phyloP scores from a whole-genome alignment of 2,888 invertebrate species.

The Synergus umbraculus region DNA sequence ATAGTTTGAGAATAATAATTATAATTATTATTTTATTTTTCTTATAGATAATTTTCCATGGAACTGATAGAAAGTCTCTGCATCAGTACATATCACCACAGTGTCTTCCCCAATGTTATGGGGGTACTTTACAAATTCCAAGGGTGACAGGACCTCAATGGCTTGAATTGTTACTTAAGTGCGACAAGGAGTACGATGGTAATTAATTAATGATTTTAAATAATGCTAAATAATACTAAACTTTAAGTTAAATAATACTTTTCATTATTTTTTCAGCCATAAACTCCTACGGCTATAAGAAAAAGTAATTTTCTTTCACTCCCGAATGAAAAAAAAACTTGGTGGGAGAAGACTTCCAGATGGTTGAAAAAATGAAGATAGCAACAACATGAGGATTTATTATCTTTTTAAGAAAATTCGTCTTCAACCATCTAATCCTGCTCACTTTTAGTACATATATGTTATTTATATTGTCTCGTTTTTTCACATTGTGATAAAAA shows the following conservation, averaged over 20 bases:
- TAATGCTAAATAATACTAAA: neutral
- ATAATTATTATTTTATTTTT: conserved; percentile 41
- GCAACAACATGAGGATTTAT: neutral
- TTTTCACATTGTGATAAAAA: conserved; percentile 23
- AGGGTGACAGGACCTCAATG: conserved; percentile 85
- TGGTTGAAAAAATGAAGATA: conserved; percentile 7
- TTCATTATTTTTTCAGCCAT: conserved; percentile 80
- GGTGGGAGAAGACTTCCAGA: conserved; percentile 10
- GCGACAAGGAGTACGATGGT: conserved; percentile 88
- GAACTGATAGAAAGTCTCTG: conserved; percentile 85
- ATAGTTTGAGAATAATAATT: neutral
- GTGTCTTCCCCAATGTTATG: conserved; percentile 85
- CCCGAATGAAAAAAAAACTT: neutral
- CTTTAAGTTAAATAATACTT: neutral
- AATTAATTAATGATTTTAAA: conserved; percentile 45
- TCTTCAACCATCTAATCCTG: conserved; percentile 10
- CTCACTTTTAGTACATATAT: conserved; percentile 26
- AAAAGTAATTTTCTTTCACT: conserved; percentile 69
- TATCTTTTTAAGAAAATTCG: neutral
- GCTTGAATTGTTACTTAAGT: conserved; percentile 84
- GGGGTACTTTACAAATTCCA: conserved; percentile 85
- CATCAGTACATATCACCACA: conserved; percentile 86
- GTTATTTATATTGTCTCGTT: conserved; percentile 17
- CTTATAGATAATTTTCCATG: conserved; percentile 85
- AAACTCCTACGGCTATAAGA: conserved; percentile 87